Percentiles rank a stretch among this genome's conserved stretches.
phyloP scores from a whole-genome alignment of 2,113 vertebrate genomes.

The Ramphastos sulfuratus region DNA sequence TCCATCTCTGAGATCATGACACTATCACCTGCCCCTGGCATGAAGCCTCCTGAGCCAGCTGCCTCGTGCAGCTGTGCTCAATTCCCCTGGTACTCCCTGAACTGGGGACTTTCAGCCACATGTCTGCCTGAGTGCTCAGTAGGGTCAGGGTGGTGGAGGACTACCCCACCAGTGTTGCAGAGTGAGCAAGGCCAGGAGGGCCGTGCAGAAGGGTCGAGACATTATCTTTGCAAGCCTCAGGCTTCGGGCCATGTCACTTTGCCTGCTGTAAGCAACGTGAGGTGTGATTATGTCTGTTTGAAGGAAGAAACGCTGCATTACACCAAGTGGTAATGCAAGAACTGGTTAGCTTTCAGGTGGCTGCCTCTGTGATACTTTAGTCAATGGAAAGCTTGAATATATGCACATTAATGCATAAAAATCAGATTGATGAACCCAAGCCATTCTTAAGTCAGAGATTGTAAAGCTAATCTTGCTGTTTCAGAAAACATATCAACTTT shows the following conservation, averaged over 20 bases:
- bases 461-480: not conserved
- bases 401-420: not conserved
- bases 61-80: not conserved
- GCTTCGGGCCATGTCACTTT: not conserved
- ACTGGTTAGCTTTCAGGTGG: not conserved
- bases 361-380: rapidly evolving
- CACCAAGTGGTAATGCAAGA: not conserved
- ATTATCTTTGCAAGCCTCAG: not conserved
- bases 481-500: not conserved
- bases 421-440: not conserved
- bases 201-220: rapidly evolving
- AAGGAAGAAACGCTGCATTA: not conserved
- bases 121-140: too few relatives aligned
- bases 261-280: not conserved
- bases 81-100: too few relatives aligned
- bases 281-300: rapidly evolving
- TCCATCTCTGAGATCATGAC: not conserved
- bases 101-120: not conserved
- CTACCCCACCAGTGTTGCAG: too few relatives aligned
- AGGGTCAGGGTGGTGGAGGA: too few relatives aligned
- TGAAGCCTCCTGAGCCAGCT: not conserved
- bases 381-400: not conserved
- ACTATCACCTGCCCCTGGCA: rapidly evolving
- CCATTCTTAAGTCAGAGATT: not conserved
- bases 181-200: not conserved